Evolutionary conservation across 2,888 invertebrate species (phyloP), one percentile per base, ranked within the genome.

Genomic region (Reticulitermes lucifugus): DNA sequence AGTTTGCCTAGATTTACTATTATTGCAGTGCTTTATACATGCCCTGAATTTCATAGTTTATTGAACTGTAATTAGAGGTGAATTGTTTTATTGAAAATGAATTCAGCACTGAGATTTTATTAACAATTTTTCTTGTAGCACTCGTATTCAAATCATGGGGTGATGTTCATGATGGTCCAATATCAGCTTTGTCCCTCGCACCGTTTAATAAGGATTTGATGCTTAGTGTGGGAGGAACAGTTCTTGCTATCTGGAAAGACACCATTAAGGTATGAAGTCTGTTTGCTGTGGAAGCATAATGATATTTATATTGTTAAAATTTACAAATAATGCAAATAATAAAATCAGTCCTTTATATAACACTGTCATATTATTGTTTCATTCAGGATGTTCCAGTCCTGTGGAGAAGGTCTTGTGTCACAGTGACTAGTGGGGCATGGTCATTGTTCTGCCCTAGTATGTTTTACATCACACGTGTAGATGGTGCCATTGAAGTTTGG

Each of bases 401-500:
- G n/a, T 65, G 81, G 70, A 60, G 81, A 43, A 35, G 25, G 12
- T 65, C 65, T 22, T 43, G 35, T n/a, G 43, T 70, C 41, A 65
- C 22, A 4, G 6, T 81, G 90, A 81, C 81, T 9, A 35, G 55
- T 70, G 81, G 70, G 35, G 81, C 70, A 14, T 81, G 81, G 81
- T 81, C 81, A 7, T 12, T 70, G 18, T 41, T 81, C n/a, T 22
- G 95, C 83, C 94, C 96, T 0, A 94, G 94, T 81, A 93, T 96
- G 80, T 91, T 97, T 85, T 95, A 95, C 89, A 90, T 97, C 84
- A 92, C 94, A 0, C 94, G 95, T 35, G 92, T 92, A 43, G 96
- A 97, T 91, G 97, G 97, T 4, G 93, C 92, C 85, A 91, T 96
- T 22, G 97, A 97, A 90, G 94, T 95, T 21, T 98, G 97, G 97